These are phyloP conservation scores for Rhagoletis pomonella DNA, from an alignment of 1,140 invertebrate genomes.

Conservation along the genomic window DNA sequence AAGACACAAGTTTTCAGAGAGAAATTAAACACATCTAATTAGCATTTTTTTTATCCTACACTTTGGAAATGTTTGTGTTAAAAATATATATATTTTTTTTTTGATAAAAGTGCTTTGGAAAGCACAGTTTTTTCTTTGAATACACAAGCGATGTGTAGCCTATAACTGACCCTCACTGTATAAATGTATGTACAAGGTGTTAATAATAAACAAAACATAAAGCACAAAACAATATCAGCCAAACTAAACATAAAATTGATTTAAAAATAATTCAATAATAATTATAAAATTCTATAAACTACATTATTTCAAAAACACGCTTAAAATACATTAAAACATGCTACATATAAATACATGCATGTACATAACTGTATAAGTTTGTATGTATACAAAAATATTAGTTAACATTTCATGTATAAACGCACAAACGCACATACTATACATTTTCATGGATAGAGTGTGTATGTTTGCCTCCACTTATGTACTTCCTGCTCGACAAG, in stretches of 20 bases:
- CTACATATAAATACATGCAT: not conserved
- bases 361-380: not conserved
- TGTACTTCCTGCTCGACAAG: not conserved
- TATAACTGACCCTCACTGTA: not conserved
- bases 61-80: not conserved
- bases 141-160: no score
- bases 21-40: no score
- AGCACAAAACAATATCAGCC: slow-evolving; percentile 10
- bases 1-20: no score
- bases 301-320: not conserved
- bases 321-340: not conserved
- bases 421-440: no score
- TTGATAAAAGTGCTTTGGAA: no score
- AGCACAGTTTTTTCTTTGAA: no score
- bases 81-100: no score
- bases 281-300: not conserved
- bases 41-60: not conserved
- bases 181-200: not conserved
- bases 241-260: slow-evolving; percentile 10
- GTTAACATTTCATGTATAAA: not conserved
- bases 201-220: slow-evolving; percentile 55
- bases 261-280: slow-evolving; percentile 23
- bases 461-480: not conserved
- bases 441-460: no score
- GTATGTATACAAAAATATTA: slow-evolving; percentile 23